phyloP scores from a whole-genome alignment of 2,113 vertebrate genomes.

The Rhinopithecus roxellana region DNA sequence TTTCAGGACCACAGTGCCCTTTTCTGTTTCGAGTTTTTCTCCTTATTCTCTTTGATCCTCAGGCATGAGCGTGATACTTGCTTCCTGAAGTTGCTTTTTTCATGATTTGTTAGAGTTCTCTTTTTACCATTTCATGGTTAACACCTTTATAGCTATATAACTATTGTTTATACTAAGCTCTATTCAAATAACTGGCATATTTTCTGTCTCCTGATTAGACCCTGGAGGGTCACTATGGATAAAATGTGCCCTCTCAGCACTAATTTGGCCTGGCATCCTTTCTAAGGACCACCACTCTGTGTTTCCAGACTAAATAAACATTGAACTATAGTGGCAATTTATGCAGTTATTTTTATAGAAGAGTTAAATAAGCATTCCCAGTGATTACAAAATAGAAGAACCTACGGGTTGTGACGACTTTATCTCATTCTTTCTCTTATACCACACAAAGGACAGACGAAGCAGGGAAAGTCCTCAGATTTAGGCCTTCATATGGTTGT shows the following conservation, averaged over 20 bases:
- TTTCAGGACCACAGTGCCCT: neutral
- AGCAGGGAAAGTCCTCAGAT: neutral
- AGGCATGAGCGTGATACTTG: neutral
- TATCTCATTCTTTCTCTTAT: neutral
- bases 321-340: neutral
- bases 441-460: neutral
- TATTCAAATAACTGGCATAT: neutral
- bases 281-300: neutral
- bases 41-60: neutral
- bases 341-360: neutral
- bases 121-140: neutral
- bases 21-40: neutral
- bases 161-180: neutral
- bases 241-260: neutral
- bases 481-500: neutral
- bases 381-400: neutral
- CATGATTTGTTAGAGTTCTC: neutral
- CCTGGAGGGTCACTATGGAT: neutral
- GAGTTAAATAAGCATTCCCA: neutral
- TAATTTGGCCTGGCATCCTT: neutral
- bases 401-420: neutral
- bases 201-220: neutral
- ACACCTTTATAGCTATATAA: neutral
- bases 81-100: neutral
- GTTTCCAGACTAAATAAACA: neutral